Base-by-base conservation (phyloP, 1,140 invertebrate genomes). In the Polyergus mexicanus region DNA sequence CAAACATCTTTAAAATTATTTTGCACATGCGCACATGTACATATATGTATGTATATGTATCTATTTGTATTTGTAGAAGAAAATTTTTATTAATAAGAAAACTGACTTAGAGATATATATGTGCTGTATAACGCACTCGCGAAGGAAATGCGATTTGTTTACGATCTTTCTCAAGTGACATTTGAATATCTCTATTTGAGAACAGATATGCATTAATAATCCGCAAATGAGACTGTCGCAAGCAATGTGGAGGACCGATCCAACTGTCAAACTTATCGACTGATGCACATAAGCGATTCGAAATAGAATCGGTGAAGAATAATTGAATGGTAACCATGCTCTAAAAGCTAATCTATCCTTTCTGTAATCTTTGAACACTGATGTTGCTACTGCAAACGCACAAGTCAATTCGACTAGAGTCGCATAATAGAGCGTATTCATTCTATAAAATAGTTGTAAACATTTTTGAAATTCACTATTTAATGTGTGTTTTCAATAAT, bases 311-410 rank as follows among this genome's bases (percentile, higher is more conserved):
- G 44, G 13, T 8, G 74, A 19, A 7, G 54, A 69, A 25, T 81
- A 66, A 22, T 91, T 69, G 25, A 86, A 93, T 1, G 92, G 91
- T 54, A 90, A 22, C 89, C 91, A 93, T 0, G 85, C 88, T 25
- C 88, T 88, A 19, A 87, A 89, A 28, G 86, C 44, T 44, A 90
- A 11, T 16, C 44, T 80, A 6, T 63, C 35, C 10, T 80, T 44
- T 1, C 75, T 74, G 28, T 88, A 54, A 10, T 86, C 75, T 6
- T 77, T 35, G 0, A 91, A 47, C 5, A 89, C 3, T 4, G 89
- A 86, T 16, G 72, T 72, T 28, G 80, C n/a, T 38, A 63, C 28
- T n/a, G 81, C 75, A 38, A 47, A 77, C 1, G 75, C 22, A 16
- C 85, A 76, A 2, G 86, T 86, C 3, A 81, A 5, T n/a, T 58